These are phyloP conservation scores for Brachyptera putata DNA, from an alignment of 2,888 invertebrate genomes.

Conservation along the genomic window DNA sequence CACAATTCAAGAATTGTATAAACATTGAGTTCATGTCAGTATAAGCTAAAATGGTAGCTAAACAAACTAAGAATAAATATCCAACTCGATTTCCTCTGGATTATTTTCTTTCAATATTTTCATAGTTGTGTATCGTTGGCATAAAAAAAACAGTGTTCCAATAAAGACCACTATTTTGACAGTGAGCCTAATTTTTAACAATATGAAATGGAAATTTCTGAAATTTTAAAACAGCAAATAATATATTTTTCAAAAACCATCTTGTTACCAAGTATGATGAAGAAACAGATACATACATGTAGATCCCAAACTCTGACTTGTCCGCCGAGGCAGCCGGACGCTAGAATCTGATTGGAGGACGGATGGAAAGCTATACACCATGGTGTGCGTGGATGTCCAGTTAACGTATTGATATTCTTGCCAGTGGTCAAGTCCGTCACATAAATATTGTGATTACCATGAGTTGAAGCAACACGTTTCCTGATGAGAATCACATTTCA, in stretches of 20 bases:
- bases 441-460: slow-evolving; percentile 85
- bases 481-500: too few relatives aligned
- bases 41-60: neutral
- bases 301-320: slow-evolving; percentile 89
- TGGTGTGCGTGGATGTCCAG: slow-evolving; percentile 82
- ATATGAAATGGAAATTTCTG: too few relatives aligned
- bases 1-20: too few relatives aligned
- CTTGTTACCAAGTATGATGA: too few relatives aligned
- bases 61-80: neutral
- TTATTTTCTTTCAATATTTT: too few relatives aligned
- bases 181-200: neutral
- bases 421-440: slow-evolving; percentile 76
- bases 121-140: too few relatives aligned
- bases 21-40: too few relatives aligned
- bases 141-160: too few relatives aligned
- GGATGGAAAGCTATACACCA: slow-evolving; percentile 91
- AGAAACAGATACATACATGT: slow-evolving; percentile 61
- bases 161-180: neutral
- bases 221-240: too few relatives aligned
- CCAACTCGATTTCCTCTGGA: too few relatives aligned
- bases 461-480: slow-evolving; percentile 78
- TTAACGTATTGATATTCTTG: slow-evolving; percentile 68
- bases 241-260: too few relatives aligned
- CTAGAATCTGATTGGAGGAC: slow-evolving; percentile 73
- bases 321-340: slow-evolving; percentile 83